Evolutionary conservation across 2,888 invertebrate genomes (phyloP).

Genomic region (Lithophane semibrunnea): DNA sequence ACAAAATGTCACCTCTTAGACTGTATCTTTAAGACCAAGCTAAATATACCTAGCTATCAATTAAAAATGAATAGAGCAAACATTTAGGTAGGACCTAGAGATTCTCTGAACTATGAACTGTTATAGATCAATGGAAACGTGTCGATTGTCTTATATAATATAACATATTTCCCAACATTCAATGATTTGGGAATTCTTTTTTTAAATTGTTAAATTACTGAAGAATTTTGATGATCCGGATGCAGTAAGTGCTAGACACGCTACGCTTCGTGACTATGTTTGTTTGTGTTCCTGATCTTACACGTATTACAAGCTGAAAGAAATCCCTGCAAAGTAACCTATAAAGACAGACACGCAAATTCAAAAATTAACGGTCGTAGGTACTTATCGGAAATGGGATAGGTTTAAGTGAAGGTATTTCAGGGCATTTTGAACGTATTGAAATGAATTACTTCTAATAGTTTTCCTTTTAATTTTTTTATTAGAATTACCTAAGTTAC

Average conservation of each 20-base stretch:
- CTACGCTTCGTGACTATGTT: slow-evolving; percentile 38
- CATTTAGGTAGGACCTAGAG: neutral
- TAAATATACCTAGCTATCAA: slow-evolving; percentile 16
- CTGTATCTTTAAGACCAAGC: slow-evolving; percentile 10
- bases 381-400: neutral
- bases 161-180: slow-evolving; percentile 30
- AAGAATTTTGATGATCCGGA: slow-evolving; percentile 52
- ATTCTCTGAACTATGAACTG: slow-evolving; percentile 31
- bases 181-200: slow-evolving; percentile 38
- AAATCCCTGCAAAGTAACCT: neutral
- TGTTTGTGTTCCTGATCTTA: slow-evolving; percentile 28
- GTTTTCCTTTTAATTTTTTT: neutral
- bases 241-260: slow-evolving; percentile 22
- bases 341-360: no score
- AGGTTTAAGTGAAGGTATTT: neutral
- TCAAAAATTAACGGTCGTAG: no score
- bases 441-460: neutral
- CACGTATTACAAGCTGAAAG: neutral
- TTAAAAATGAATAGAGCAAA: slow-evolving; percentile 15
- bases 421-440: neutral
- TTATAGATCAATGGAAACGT: slow-evolving; percentile 10
- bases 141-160: slow-evolving; percentile 25
- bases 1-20: slow-evolving; percentile 60
- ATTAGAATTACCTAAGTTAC: neutral
- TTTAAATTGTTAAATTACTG: slow-evolving; percentile 19